Evolutionary conservation across 2,113 vertebrate genomes (phyloP).

Genomic region (Lepisosteus osseus): DNA sequence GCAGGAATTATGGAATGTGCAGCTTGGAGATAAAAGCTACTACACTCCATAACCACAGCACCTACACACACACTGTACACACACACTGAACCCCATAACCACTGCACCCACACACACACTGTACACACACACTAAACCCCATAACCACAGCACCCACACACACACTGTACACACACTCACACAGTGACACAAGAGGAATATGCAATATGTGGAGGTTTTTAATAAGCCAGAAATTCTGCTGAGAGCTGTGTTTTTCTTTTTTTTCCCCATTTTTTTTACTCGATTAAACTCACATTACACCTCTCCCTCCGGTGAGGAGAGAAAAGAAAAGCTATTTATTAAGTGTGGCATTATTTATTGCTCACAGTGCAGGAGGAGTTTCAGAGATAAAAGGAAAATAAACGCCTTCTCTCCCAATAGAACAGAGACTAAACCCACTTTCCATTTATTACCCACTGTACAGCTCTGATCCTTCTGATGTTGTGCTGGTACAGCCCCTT

Average conservation of each 20-base stretch:
- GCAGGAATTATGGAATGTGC: too few species aligned
- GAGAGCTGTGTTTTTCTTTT: slow-evolving; percentile 21
- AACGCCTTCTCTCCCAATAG: slow-evolving; percentile 6
- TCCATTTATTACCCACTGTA: neutral
- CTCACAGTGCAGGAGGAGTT: slow-evolving; percentile 11
- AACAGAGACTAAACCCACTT: slow-evolving; percentile 32
- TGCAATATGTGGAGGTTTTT: slow-evolving; percentile 23
- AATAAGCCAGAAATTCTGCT: slow-evolving; percentile 33
- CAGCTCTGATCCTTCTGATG: too few species aligned
- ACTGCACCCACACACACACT: neutral
- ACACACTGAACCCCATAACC: neutral
- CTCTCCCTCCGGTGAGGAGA: slow-evolving; percentile 31
- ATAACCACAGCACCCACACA: neutral
- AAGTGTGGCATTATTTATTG: slow-evolving; percentile 43
- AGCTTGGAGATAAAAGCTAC: too few species aligned
- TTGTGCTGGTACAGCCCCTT: too few species aligned
- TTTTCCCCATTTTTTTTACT: slow-evolving; percentile 28
- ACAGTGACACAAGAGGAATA: neutral
- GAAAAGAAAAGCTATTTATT: slow-evolving; percentile 36
- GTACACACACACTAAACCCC: neutral
- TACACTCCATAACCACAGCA: too few species aligned
- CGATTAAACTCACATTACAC: slow-evolving; percentile 34
- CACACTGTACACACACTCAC: neutral
- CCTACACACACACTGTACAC: too few species aligned
- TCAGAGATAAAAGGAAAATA: slow-evolving; percentile 14